phyloP scores from a whole-genome alignment of 2,113 vertebrate species.

The Hymenochirus boettgeri region DNA sequence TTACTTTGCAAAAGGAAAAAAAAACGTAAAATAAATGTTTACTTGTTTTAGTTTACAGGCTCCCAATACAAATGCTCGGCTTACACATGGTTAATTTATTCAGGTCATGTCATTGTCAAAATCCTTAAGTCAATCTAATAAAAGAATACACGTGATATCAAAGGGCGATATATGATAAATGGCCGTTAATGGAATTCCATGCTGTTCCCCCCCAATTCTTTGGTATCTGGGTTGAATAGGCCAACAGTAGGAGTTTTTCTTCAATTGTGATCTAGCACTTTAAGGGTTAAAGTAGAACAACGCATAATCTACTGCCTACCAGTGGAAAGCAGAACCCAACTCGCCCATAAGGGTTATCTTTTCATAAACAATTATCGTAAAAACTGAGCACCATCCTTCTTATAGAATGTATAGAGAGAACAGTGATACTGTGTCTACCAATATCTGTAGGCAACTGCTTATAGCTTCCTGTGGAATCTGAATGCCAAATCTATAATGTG shows the following conservation, averaged over 20 bases:
- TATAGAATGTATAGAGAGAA: too few species aligned
- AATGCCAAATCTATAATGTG: too few species aligned
- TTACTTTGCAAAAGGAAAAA: constrained; percentile 45
- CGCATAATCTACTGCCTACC: constrained; percentile 1
- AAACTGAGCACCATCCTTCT: too few species aligned
- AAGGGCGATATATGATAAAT: background rate
- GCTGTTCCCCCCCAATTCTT: constrained; percentile 27
- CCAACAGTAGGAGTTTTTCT: constrained; percentile 24
- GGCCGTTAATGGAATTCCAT: constrained; percentile 13
- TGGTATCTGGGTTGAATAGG: constrained; percentile 19
- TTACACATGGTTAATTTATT: too few species aligned
- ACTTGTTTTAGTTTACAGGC: constrained; percentile 53
- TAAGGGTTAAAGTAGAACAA: constrained; percentile 31
- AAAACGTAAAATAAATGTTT: constrained; percentile 27
- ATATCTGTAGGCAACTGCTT: too few species aligned
- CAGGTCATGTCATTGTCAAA: too few species aligned
- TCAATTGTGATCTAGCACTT: constrained; percentile 35
- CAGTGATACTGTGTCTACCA: too few species aligned
- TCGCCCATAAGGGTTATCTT: too few species aligned
- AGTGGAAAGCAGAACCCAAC: too few species aligned
- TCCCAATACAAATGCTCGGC: too few species aligned
- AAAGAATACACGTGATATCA: background rate
- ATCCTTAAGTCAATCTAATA: background rate
- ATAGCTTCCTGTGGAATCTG: too few species aligned
- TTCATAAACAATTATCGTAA: too few species aligned